Evolutionary conservation across 2,113 vertebrate genomes (phyloP).

Genomic region (Rutilus rutilus): DNA sequence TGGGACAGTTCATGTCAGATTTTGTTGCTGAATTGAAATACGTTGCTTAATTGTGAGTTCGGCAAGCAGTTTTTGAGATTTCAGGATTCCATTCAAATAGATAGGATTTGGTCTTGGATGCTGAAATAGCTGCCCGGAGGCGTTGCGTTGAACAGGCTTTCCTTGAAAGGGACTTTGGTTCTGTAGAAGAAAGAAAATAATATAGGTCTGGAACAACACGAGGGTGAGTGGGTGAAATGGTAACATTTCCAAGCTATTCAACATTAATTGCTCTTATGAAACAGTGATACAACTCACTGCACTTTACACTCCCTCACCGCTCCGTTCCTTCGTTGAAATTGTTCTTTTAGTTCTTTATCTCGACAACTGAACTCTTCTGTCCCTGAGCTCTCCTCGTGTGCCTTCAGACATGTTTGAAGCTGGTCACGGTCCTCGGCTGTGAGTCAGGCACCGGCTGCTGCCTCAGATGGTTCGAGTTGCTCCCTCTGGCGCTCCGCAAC

Average conservation of each 20-base stretch:
- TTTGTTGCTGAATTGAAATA: too few species aligned
- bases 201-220: background rate
- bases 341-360: background rate
- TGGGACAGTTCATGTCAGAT: too few species aligned
- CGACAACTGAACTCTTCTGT: background rate
- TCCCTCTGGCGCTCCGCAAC: background rate
- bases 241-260: background rate
- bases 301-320: background rate
- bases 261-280: conserved; percentile 11
- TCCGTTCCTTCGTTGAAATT: background rate
- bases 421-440: conserved; percentile 9
- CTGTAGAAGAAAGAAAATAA: background rate
- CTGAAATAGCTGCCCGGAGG: too few species aligned
- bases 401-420: conserved; percentile 16
- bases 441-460: conserved; percentile 35
- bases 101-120: too few species aligned
- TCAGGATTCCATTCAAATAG: too few species aligned
- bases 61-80: too few species aligned
- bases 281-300: background rate
- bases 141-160: too few species aligned
- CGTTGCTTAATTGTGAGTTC: too few species aligned
- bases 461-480: conserved; percentile 22
- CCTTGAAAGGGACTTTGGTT: background rate
- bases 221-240: background rate
- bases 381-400: background rate